Evolutionary conservation across 1,140 invertebrate species (phyloP).

Genomic region (Aphelinus atriplicis): DNA sequence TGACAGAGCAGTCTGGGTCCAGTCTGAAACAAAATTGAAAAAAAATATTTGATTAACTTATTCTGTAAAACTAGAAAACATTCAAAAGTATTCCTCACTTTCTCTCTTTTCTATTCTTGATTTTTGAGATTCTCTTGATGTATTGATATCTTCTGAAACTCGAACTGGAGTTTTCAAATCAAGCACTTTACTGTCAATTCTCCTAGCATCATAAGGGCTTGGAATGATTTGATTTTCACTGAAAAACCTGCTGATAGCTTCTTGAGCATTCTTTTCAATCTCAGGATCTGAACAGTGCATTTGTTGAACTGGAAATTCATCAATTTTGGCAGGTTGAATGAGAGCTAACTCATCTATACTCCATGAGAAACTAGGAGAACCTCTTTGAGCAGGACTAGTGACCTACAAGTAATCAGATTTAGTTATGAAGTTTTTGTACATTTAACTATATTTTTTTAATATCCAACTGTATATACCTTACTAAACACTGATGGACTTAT

Average conservation of each 20-base stretch:
- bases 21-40: constrained; percentile 57
- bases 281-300: constrained; percentile 64
- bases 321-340: constrained; percentile 67
- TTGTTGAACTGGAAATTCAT: constrained; percentile 66
- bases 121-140: constrained; percentile 39
- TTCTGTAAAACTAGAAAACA: neutral
- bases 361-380: constrained; percentile 66
- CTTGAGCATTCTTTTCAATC: constrained; percentile 65
- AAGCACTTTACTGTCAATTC: constrained; percentile 39
- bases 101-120: constrained; percentile 50
- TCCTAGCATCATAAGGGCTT: constrained; percentile 61
- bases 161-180: constrained; percentile 43
- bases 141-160: constrained; percentile 32
- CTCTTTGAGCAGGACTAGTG: constrained; percentile 43
- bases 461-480: constrained; percentile 47
- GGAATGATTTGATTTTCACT: constrained; percentile 66
- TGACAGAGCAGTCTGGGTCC: constrained; percentile 70
- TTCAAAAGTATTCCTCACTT: constrained; percentile 44
- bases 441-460: too few relatives aligned
- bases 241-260: constrained; percentile 68
- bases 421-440: neutral
- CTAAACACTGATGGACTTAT: constrained; percentile 62
- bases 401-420: constrained; percentile 36
- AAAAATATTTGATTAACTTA: constrained; percentile 34
- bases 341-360: constrained; percentile 68